phyloP scores from a whole-genome alignment of 2,888 invertebrate genomes.

The Lepidocyrtinus sp. region DNA sequence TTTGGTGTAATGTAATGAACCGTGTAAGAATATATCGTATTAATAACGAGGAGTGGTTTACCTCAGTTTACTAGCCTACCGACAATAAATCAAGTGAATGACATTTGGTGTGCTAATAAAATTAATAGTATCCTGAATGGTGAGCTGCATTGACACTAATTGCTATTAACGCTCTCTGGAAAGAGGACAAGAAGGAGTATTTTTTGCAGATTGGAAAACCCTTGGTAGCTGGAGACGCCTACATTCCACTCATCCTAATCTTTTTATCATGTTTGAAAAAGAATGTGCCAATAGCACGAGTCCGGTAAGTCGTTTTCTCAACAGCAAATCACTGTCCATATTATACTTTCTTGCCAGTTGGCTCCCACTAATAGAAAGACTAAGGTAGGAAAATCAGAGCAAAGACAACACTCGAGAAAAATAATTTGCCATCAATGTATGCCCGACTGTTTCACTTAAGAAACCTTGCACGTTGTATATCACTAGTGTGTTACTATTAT shows the following conservation, averaged over 20 bases:
- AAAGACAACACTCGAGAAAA: too few species aligned
- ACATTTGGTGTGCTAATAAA: slow-evolving; percentile 16
- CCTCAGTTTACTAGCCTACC: not conserved
- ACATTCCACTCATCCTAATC: not conserved
- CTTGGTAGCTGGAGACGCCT: not conserved
- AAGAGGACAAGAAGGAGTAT: not conserved
- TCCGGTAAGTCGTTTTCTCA: slow-evolving; percentile 49
- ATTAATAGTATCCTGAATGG: slow-evolving; percentile 19
- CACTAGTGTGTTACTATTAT: too few species aligned
- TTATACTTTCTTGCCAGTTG: too few species aligned
- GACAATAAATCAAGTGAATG: slow-evolving; percentile 33
- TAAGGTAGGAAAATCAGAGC: too few species aligned
- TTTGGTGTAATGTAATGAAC: too few species aligned
- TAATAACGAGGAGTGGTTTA: slow-evolving; percentile 24
- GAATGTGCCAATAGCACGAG: slow-evolving; percentile 63
- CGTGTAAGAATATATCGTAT: slow-evolving; percentile 2
- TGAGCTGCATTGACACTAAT: slow-evolving; percentile 22
- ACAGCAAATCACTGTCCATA: too few species aligned
- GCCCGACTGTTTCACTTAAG: too few species aligned
- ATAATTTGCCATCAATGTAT: too few species aligned
- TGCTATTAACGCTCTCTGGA: not conserved
- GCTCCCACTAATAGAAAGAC: too few species aligned
- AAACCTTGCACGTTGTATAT: too few species aligned
- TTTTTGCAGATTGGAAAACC: not conserved
- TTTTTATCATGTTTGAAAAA: slow-evolving; percentile 53